These are phyloP conservation scores for Orthosia gothica DNA, from an alignment of 2,888 invertebrate species.

Conservation along the genomic window DNA sequence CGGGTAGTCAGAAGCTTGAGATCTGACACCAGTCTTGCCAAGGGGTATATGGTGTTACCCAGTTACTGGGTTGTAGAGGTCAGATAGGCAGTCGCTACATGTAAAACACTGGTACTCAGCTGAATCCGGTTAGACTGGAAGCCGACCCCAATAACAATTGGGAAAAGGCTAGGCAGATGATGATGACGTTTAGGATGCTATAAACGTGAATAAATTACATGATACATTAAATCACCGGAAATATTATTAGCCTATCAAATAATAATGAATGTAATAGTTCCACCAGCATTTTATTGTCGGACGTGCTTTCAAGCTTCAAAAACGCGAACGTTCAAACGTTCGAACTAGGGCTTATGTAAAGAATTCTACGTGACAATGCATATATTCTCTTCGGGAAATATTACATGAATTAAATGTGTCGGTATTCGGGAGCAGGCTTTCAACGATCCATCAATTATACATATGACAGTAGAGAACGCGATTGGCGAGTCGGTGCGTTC, in stretches of 20 bases:
- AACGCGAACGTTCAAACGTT: slow-evolving; percentile 14
- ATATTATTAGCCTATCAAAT: slow-evolving; percentile 24
- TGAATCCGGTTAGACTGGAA: too few species aligned
- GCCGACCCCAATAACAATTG: too few species aligned
- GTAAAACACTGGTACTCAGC: too few species aligned
- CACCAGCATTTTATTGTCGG: slow-evolving; percentile 19
- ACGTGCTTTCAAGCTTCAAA: slow-evolving; percentile 35
- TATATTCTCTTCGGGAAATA: slow-evolving; percentile 35
- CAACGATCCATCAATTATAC: slow-evolving; percentile 62
- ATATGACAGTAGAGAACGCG: slow-evolving; percentile 50
- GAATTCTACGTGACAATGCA: slow-evolving; percentile 41
- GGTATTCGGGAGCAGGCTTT: slow-evolving; percentile 71
- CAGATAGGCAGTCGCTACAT: too few species aligned
- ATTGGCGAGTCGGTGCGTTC: slow-evolving; percentile 15
- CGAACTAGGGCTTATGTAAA: slow-evolving; percentile 6
- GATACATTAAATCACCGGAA: slow-evolving; percentile 23
- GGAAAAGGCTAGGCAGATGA: too few species aligned
- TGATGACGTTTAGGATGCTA: too few species aligned
- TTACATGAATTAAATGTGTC: slow-evolving; percentile 26
- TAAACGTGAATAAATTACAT: slow-evolving; percentile 24
- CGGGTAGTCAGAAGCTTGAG: too few species aligned
- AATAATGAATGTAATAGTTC: slow-evolving; percentile 15
- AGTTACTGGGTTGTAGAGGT: too few species aligned
- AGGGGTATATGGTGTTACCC: too few species aligned
- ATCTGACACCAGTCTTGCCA: too few species aligned